These are phyloP conservation scores for Glaucidium brasilianum DNA, from an alignment of 2,113 vertebrate species.

Conservation along the genomic window DNA sequence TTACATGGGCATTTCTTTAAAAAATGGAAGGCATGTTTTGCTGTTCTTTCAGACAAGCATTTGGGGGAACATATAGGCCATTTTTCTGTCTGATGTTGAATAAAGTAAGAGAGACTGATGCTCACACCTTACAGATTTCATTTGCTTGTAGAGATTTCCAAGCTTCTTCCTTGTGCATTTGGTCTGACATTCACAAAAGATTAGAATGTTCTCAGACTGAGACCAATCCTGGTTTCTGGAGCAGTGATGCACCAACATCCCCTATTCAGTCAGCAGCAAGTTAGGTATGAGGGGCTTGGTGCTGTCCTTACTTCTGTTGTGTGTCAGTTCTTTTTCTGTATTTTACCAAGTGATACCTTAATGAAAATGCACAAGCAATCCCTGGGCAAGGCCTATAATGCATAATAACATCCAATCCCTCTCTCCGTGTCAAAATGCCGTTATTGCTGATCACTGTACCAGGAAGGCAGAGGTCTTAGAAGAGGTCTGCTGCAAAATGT, in stretches of 20 bases:
- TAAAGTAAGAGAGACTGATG: background rate
- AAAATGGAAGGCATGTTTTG: background rate
- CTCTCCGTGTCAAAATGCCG: background rate
- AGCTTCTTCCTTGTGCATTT: background rate
- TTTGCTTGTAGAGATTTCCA: background rate
- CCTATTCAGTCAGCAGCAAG: rapidly evolving
- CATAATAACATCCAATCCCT: background rate
- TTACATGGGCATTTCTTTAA: background rate
- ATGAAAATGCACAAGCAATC: background rate
- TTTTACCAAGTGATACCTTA: background rate
- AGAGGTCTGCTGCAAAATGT: background rate
- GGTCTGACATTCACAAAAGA: background rate
- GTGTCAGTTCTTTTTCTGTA: background rate
- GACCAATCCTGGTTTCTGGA: background rate
- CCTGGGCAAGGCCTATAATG: background rate
- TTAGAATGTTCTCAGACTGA: background rate
- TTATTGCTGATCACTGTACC: background rate
- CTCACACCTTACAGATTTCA: background rate
- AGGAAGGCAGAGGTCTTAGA: background rate
- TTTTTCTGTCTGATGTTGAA: background rate
- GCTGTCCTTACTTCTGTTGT: background rate
- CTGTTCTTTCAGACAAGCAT: background rate
- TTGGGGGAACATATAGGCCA: background rate
- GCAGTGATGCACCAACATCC: background rate
- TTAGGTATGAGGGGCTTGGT: background rate